Conservation (phyloP, 2,797 vertebrate genomes). For the Lates japonicus region DNA sequence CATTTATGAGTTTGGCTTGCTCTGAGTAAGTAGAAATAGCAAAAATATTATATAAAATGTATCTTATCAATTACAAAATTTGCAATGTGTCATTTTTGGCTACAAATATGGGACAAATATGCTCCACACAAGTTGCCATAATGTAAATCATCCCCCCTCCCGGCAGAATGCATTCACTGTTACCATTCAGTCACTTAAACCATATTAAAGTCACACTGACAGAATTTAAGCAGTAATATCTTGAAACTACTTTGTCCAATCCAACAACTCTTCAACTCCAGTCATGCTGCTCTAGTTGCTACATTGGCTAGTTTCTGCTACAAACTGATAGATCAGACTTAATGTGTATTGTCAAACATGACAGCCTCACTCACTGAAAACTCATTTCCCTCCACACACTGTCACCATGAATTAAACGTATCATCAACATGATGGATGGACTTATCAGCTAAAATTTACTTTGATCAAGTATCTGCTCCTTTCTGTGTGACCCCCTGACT, state of each 20-base stretch:
- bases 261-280: slow-evolving; percentile 47
- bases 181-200: slow-evolving; percentile 8
- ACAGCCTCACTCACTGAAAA: slow-evolving; percentile 83
- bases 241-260: slow-evolving; percentile 30
- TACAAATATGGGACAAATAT: neutral
- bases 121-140: neutral
- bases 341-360: slow-evolving; percentile 83
- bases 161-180: no score
- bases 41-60: neutral
- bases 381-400: slow-evolving; percentile 77
- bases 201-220: slow-evolving; percentile 23
- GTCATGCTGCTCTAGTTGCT: slow-evolving; percentile 48
- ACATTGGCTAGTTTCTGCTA: slow-evolving; percentile 65
- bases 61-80: neutral
- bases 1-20: neutral
- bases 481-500: slow-evolving; percentile 78
- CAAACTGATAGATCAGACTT: slow-evolving; percentile 80
- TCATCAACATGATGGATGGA: slow-evolving; percentile 87
- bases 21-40: neutral
- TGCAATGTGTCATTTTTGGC: neutral
- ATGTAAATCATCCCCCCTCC: neutral
- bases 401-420: slow-evolving; percentile 83
- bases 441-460: slow-evolving; percentile 83
- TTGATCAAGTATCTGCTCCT: slow-evolving; percentile 81
- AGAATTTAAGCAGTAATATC: slow-evolving; percentile 39